These are phyloP conservation scores for Smutsia gigantea DNA, from an alignment of 2,797 vertebrate species.

Conservation along the genomic window DNA sequence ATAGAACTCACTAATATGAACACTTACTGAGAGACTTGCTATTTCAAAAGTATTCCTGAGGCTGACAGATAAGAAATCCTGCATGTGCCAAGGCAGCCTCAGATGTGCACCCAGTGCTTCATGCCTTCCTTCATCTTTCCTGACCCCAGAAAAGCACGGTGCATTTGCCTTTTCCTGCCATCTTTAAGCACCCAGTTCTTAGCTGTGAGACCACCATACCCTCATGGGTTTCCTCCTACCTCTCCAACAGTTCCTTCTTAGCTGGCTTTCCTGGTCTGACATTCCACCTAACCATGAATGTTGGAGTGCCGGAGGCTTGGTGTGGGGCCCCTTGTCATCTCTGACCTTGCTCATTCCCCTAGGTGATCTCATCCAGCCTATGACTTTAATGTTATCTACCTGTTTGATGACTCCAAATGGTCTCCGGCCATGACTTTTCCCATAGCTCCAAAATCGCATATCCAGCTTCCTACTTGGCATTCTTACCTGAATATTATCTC, in stretches of 20 bases:
- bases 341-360: not conserved
- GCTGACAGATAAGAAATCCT: not conserved
- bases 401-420: not conserved
- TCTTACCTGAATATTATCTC: not conserved
- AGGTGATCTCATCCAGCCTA: not conserved
- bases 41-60: not conserved
- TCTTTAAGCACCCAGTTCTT: not conserved
- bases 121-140: not conserved
- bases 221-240: not conserved
- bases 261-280: not conserved
- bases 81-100: not conserved
- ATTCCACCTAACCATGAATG: not conserved
- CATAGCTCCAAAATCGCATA: not conserved
- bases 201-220: not conserved
- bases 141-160: not conserved
- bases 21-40: not conserved
- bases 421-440: not conserved
- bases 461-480: too few species aligned
- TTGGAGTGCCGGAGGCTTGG: not conserved
- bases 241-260: not conserved
- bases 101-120: not conserved
- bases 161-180: not conserved
- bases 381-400: not conserved
- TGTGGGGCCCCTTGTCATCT: not conserved
- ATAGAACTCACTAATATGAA: not conserved